phyloP scores from a whole-genome alignment of 2,888 invertebrate genomes.

The Drosophila nigricruria region DNA sequence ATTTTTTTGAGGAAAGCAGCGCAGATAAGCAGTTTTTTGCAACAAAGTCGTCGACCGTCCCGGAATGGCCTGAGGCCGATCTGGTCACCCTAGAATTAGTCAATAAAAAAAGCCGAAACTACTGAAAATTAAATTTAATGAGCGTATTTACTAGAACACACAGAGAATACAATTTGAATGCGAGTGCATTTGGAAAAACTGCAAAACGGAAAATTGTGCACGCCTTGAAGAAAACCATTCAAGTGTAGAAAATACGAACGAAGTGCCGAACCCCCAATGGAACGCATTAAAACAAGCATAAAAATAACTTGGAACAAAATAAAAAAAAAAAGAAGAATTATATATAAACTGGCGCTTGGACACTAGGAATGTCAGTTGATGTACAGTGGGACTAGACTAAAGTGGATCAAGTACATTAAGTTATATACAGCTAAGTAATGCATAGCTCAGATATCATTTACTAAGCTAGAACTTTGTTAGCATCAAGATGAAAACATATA shows the following conservation, averaged over 20 bases:
- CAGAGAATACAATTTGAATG: slow-evolving; percentile 46
- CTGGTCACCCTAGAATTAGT: too few relatives aligned
- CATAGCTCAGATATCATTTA: background rate
- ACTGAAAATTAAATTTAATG: slow-evolving; percentile 72
- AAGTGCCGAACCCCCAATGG: slow-evolving; percentile 65
- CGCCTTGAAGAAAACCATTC: slow-evolving; percentile 79
- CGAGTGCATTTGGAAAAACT: slow-evolving; percentile 70
- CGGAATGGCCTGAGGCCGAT: too few relatives aligned
- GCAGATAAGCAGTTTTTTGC: too few relatives aligned
- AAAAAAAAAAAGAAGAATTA: slow-evolving; percentile 44
- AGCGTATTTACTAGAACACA: slow-evolving; percentile 64
- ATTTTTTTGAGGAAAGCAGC: too few relatives aligned
- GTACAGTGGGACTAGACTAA: slow-evolving; percentile 42
- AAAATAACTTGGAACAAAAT: slow-evolving; percentile 20
- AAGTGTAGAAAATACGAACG: slow-evolving; percentile 68
- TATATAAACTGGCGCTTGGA: slow-evolving; percentile 71
- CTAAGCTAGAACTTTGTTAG: background rate
- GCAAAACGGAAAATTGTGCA: slow-evolving; percentile 69
- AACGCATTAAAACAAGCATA: slow-evolving; percentile 44
- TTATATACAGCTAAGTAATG: background rate
- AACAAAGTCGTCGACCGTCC: too few relatives aligned
- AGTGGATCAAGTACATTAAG: background rate
- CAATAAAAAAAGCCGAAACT: slow-evolving; percentile 28
- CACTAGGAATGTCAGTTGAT: slow-evolving; percentile 59
- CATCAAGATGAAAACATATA: background rate